Evolutionary conservation across 1,140 invertebrate species (phyloP).

Genomic region (Linepithema humile): DNA sequence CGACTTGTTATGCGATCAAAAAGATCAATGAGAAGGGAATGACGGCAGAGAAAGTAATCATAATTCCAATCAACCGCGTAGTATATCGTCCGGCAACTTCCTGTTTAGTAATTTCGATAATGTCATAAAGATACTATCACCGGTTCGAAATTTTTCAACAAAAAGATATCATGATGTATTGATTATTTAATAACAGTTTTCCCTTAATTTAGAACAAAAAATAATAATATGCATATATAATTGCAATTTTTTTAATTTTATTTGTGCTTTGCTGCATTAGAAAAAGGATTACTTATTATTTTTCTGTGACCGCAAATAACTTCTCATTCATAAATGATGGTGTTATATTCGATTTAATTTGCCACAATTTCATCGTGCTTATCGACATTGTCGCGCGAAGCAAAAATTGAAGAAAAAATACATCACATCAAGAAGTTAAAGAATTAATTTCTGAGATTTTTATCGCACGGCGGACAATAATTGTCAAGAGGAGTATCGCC

Average conservation of each 20-base stretch:
- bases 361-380: background rate
- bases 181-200: background rate
- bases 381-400: background rate
- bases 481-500: constrained; percentile 32
- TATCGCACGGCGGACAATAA: background rate
- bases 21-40: background rate
- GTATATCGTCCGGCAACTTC: background rate
- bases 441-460: constrained; percentile 27
- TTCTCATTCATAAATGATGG: background rate
- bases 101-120: background rate
- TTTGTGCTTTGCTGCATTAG: background rate
- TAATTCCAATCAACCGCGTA: constrained; percentile 7
- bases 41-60: background rate
- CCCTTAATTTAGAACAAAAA: background rate
- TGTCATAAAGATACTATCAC: background rate
- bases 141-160: background rate
- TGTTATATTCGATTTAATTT: background rate
- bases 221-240: background rate
- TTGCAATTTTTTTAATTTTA: background rate
- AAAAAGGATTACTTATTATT: too few relatives aligned
- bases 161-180: background rate
- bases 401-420: background rate
- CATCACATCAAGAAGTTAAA: constrained; percentile 1
- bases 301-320: too few relatives aligned
- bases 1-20: background rate